phyloP scores from a whole-genome alignment of 2,888 invertebrate species.

The Drosophila anceps region DNA sequence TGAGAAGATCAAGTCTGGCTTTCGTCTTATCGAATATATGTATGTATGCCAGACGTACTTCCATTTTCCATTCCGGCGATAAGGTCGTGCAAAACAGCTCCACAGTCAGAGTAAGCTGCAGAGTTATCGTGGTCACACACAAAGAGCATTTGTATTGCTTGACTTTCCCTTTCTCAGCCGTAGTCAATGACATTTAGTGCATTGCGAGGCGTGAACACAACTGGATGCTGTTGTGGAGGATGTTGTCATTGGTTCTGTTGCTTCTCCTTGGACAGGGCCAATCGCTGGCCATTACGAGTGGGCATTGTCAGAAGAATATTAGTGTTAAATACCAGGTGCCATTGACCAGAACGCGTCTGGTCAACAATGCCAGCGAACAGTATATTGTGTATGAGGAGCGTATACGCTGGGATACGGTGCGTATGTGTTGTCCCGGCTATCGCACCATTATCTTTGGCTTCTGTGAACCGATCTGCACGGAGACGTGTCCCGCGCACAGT shows the following conservation, averaged over 20 bases:
- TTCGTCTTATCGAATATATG: background rate
- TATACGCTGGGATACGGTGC: conserved; percentile 74
- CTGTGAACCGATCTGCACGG: conserved; percentile 82
- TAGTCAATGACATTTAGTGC: conserved; percentile 4
- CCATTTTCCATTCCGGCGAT: conserved; percentile 15
- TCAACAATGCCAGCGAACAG: conserved; percentile 34
- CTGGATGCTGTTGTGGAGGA: conserved; percentile 12
- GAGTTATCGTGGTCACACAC: conserved; percentile 10
- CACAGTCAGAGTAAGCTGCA: background rate
- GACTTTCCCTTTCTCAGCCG: background rate
- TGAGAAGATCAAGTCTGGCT: conserved; percentile 3
- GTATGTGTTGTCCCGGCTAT: conserved; percentile 79
- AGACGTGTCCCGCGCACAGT: conserved; percentile 83
- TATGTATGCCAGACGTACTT: background rate
- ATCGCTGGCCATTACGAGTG: conserved; percentile 74
- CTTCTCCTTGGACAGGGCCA: conserved; percentile 18
- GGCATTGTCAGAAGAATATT: conserved; percentile 80
- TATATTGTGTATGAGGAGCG: conserved; percentile 79
- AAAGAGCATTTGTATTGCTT: background rate
- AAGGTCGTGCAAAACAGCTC: conserved; percentile 12
- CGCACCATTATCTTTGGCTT: conserved; percentile 79
- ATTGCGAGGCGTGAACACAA: conserved; percentile 4
- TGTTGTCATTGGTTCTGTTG: conserved; percentile 38
- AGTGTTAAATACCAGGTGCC: conserved; percentile 82
- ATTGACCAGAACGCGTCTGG: conserved; percentile 56